Evolutionary conservation across 2,113 vertebrate genomes (phyloP).

Genomic region (Cavia aperea): DNA sequence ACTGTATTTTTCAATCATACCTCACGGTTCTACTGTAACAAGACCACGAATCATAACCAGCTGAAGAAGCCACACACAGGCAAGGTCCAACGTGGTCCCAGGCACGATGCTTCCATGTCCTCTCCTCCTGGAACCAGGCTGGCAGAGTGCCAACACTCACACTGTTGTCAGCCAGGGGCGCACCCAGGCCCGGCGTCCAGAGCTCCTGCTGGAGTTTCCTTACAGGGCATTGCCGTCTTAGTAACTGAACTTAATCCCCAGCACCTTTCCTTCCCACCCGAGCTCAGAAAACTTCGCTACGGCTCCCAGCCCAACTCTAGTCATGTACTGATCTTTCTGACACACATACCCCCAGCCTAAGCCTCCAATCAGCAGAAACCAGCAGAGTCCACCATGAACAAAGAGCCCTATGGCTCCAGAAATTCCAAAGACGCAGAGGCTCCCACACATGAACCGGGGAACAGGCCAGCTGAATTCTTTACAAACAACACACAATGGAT

Average conservation of each 20-base stretch:
- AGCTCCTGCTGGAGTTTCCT: neutral
- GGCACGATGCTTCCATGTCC: neutral
- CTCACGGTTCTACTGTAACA: neutral
- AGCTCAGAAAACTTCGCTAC: neutral
- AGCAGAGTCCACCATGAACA: neutral
- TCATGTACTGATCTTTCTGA: neutral
- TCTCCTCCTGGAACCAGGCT: neutral
- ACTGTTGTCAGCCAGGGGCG: neutral
- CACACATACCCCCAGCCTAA: neutral
- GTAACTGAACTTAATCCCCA: neutral
- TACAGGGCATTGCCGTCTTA: neutral
- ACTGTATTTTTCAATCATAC: neutral
- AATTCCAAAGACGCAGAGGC: slow-evolving; percentile 17
- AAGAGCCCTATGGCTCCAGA: neutral
- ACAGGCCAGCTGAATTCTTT: neutral
- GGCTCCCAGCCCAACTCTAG: neutral
- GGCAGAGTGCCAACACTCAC: neutral
- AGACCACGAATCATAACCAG: neutral
- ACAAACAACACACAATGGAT: neutral
- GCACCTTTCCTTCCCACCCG: neutral
- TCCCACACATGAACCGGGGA: neutral
- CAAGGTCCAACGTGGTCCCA: neutral
- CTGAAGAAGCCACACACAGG: neutral
- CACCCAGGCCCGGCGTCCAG: neutral
- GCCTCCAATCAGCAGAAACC: slow-evolving; percentile 10